phyloP scores from a whole-genome alignment of 2,888 invertebrate genomes.

The Papilio elwesi region DNA sequence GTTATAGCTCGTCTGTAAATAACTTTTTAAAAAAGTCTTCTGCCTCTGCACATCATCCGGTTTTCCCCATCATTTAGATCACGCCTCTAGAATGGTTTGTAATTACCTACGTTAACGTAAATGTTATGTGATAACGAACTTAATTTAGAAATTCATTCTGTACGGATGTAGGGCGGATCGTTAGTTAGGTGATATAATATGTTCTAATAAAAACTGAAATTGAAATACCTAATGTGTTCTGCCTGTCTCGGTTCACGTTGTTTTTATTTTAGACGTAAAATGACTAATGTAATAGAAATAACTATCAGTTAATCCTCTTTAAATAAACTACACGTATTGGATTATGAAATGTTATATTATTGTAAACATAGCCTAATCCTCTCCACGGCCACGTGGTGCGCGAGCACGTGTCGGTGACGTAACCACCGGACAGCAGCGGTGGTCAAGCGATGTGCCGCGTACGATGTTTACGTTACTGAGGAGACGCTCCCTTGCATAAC shows the following conservation, averaged over 20 bases:
- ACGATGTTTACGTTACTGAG: conserved; percentile 21
- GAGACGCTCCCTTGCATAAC: conserved; percentile 26
- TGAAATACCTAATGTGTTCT: neutral
- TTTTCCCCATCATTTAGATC: conserved; percentile 13
- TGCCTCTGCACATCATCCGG: conserved; percentile 11
- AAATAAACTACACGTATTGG: no score
- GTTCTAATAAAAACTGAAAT: neutral
- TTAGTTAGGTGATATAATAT: neutral
- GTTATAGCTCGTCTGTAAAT: conserved; percentile 8
- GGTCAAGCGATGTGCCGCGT: conserved; percentile 17
- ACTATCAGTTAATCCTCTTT: neutral
- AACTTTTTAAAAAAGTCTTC: conserved; percentile 7
- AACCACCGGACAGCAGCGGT: conserved; percentile 12
- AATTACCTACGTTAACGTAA: conserved; percentile 4
- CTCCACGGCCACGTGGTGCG: conserved; percentile 24
- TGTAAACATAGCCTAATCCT: neutral
- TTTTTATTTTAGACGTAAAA: no score
- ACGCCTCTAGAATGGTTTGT: conserved; percentile 9
- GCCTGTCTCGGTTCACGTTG: no score
- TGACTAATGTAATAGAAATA: no score
- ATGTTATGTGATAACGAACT: conserved; percentile 12
- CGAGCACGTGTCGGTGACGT: conserved; percentile 27
- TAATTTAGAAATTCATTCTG: conserved; percentile 12
- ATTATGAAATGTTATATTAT: neutral
- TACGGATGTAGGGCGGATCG: neutral